Evolutionary conservation across 2,888 invertebrate genomes (phyloP).

Genomic region (Pseudoips prasinana): DNA sequence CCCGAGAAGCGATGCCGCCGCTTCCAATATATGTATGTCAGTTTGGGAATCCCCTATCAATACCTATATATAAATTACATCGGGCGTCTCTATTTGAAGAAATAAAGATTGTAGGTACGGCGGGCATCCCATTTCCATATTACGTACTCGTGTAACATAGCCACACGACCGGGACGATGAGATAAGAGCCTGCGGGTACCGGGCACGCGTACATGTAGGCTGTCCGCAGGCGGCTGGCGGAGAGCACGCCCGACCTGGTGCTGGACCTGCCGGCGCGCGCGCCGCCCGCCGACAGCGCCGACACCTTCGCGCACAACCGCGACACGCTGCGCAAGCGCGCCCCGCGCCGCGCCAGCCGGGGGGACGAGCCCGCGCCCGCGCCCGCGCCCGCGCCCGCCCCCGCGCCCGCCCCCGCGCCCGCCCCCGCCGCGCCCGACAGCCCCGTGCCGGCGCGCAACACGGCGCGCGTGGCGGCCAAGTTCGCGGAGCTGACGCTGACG

Average conservation of each 20-base stretch:
- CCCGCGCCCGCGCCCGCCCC: constrained; percentile 7
- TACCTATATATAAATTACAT: too few relatives aligned
- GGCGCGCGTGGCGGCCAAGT: constrained; percentile 84
- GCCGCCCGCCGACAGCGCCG: constrained; percentile 48
- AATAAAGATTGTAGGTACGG: too few relatives aligned
- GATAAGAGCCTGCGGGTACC: too few relatives aligned
- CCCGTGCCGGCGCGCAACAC: constrained; percentile 83
- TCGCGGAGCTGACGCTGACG: constrained; percentile 84
- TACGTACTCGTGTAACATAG: too few relatives aligned
- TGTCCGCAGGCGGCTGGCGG: constrained; percentile 72
- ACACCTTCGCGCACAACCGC: constrained; percentile 64
- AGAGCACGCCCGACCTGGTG: constrained; percentile 88
- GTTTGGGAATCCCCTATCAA: too few relatives aligned
- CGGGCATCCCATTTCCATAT: too few relatives aligned
- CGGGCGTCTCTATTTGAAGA: too few relatives aligned
- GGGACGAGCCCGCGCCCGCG: constrained; percentile 7
- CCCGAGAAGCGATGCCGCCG: too few relatives aligned
- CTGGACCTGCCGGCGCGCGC: constrained; percentile 88
- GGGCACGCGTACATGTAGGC: too few relatives aligned
- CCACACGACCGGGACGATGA: too few relatives aligned
- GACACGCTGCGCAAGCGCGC: constrained; percentile 54
- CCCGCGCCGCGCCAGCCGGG: constrained; percentile 23
- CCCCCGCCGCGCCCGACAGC: constrained; percentile 40
- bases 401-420: constrained; percentile 10
- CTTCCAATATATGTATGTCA: too few relatives aligned